Percentiles rank a stretch among this genome's conserved stretches.
phyloP scores from a whole-genome alignment of 1,140 invertebrate genomes.

The Bombus pyrosoma region DNA sequence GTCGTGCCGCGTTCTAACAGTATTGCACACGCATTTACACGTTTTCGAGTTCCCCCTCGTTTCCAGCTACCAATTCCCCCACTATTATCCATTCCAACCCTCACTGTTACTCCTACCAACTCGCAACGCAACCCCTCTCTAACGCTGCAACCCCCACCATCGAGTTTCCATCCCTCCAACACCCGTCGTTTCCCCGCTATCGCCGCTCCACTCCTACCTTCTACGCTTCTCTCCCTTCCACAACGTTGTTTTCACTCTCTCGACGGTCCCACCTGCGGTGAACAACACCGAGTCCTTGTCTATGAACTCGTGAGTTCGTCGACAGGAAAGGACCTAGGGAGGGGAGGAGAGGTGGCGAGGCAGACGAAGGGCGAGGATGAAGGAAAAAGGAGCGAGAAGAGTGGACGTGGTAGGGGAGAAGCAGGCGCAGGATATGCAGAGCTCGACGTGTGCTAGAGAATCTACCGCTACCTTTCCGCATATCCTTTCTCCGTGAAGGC shows the following conservation, averaged over 20 bases:
- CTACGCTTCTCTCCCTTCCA: not conserved
- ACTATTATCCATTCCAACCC: not conserved
- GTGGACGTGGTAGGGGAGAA: not conserved
- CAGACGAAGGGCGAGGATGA: not conserved
- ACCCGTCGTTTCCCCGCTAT: not conserved
- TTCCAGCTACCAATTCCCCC: constrained; percentile 36
- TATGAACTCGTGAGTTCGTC: constrained; percentile 62
- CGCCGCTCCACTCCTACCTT: not conserved
- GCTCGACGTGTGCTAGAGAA: constrained; percentile 13
- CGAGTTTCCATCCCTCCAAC: constrained; percentile 22
- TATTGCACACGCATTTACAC: constrained; percentile 66
- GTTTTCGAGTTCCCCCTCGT: constrained; percentile 41
- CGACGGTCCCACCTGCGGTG: constrained; percentile 61
- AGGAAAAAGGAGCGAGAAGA: constrained; percentile 7
- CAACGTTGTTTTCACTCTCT: not conserved
- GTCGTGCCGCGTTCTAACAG: constrained; percentile 34
- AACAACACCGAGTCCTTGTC: constrained; percentile 63
- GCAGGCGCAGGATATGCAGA: constrained; percentile 34
- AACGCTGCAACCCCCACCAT: not conserved
- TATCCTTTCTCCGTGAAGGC: constrained; percentile 62
- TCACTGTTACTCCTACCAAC: constrained; percentile 15
- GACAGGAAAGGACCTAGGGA: constrained; percentile 22
- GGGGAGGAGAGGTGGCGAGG: not conserved
- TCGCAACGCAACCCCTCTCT: not conserved
- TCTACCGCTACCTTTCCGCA: constrained; percentile 64